Evolutionary conservation across 2,797 vertebrate species (phyloP).

Genomic region (Taenioides sp.): DNA sequence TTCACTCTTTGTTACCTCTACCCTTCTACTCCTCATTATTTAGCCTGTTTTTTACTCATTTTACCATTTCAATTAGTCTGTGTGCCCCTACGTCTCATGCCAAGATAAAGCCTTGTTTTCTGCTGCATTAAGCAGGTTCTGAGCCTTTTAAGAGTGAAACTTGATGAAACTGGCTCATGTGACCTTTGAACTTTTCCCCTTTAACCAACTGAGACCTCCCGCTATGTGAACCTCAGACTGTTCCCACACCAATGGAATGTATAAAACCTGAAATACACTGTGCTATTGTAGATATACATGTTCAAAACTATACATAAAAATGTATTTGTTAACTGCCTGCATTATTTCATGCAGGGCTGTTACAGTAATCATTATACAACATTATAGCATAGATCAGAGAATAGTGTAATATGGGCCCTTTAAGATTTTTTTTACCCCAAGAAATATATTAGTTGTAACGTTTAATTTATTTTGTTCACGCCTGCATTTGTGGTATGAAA

Average conservation of each 20-base stretch:
- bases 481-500: too few relatives aligned
- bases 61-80: background rate
- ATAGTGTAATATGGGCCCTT: too few relatives aligned
- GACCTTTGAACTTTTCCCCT: slow-evolving; percentile 42
- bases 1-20: slow-evolving; percentile 1
- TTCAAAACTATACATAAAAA: background rate
- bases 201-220: slow-evolving; percentile 20
- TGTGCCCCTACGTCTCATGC: slow-evolving; percentile 36
- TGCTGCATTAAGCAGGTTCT: slow-evolving; percentile 38
- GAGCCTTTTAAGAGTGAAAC: slow-evolving; percentile 12
- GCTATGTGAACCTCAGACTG: slow-evolving; percentile 17
- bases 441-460: too few relatives aligned
- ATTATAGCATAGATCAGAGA: too few relatives aligned
- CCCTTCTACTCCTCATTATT: slow-evolving; percentile 2
- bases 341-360: too few relatives aligned
- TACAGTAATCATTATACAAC: too few relatives aligned
- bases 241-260: slow-evolving; percentile 54
- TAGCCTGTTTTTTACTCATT: slow-evolving; percentile 7
- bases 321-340: too few relatives aligned
- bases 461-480: too few relatives aligned
- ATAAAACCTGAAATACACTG: slow-evolving; percentile 22
- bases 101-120: slow-evolving; percentile 44
- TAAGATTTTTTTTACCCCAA: too few relatives aligned
- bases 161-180: slow-evolving; percentile 24
- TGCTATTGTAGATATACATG: background rate